Conservation (phyloP, 2,113 vertebrate species). For the Paradisaea rubra region DNA sequence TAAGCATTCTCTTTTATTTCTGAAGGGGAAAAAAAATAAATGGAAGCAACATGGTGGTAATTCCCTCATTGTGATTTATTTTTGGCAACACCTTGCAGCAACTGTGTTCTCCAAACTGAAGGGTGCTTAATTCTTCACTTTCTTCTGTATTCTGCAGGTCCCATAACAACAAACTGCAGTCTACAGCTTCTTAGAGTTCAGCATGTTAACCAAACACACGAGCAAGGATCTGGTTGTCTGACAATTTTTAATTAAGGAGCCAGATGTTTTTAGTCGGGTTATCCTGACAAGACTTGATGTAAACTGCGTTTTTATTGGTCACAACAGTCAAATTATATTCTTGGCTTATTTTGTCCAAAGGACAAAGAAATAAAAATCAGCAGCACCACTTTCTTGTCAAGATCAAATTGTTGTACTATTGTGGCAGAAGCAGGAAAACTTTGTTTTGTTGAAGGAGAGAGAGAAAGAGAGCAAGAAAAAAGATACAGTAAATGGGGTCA, state of each 20-base stretch:
- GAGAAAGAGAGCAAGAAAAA: constrained; percentile 68
- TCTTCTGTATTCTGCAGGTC: constrained; percentile 92
- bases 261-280: constrained; percentile 79
- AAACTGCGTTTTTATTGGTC: constrained; percentile 78
- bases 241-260: constrained; percentile 76
- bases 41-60: constrained; percentile 71
- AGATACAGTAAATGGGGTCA: constrained; percentile 76
- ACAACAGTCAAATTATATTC: constrained; percentile 73
- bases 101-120: constrained; percentile 66
- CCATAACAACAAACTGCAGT: constrained; percentile 98
- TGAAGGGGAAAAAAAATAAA: neutral
- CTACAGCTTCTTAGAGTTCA: constrained; percentile 89
- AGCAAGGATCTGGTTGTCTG: constrained; percentile 82
- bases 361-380: constrained; percentile 79
- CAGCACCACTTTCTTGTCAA: constrained; percentile 78
- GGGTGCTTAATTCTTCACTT: constrained; percentile 81
- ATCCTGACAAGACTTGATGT: constrained; percentile 75
- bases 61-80: constrained; percentile 59
- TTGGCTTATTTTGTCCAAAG: constrained; percentile 83
- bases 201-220: constrained; percentile 76
- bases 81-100: constrained; percentile 71
- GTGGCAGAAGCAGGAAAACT: constrained; percentile 78
- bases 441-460: constrained; percentile 72
- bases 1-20: neutral
- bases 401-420: constrained; percentile 78